Conservation (phyloP, 1,140 invertebrate genomes). For the Trachelipus rathkii region DNA sequence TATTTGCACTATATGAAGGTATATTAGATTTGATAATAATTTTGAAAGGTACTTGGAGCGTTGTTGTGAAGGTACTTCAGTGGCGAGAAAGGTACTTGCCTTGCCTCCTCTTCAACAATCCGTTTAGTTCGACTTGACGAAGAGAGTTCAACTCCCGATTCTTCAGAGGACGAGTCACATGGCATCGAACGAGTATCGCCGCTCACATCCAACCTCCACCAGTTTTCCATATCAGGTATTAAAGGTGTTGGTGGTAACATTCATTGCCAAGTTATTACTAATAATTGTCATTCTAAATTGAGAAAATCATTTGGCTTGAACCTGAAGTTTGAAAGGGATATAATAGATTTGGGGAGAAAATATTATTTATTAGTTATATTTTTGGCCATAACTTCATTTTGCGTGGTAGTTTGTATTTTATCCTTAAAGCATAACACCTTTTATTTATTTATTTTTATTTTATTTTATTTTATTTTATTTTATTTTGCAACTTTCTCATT, state of each 20-base stretch:
- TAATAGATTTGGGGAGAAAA: too few relatives aligned
- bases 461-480: too few relatives aligned
- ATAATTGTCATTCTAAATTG: not conserved
- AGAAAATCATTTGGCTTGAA: too few relatives aligned
- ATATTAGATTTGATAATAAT: too few relatives aligned
- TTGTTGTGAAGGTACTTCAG: not conserved
- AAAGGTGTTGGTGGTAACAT: not conserved
- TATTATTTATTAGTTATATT: too few relatives aligned
- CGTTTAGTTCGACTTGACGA: not conserved
- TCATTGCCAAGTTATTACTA: not conserved
- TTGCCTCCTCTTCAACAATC: not conserved
- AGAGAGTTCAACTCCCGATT: not conserved
- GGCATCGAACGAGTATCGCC: not conserved
- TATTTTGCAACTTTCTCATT: too few relatives aligned
- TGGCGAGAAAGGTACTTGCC: not conserved
- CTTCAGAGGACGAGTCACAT: not conserved
- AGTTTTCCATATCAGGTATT: not conserved
- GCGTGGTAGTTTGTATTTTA: too few relatives aligned
- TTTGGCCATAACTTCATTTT: too few relatives aligned
- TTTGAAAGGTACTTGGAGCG: slow-evolving; percentile 9
- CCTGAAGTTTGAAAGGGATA: too few relatives aligned
- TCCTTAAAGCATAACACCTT: too few relatives aligned
- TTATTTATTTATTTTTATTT: too few relatives aligned
- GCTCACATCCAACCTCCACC: not conserved
- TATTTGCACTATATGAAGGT: too few relatives aligned